These are phyloP conservation scores for Sebastes iracundus DNA, from an alignment of 2,797 vertebrate species.

Conservation along the genomic window DNA sequence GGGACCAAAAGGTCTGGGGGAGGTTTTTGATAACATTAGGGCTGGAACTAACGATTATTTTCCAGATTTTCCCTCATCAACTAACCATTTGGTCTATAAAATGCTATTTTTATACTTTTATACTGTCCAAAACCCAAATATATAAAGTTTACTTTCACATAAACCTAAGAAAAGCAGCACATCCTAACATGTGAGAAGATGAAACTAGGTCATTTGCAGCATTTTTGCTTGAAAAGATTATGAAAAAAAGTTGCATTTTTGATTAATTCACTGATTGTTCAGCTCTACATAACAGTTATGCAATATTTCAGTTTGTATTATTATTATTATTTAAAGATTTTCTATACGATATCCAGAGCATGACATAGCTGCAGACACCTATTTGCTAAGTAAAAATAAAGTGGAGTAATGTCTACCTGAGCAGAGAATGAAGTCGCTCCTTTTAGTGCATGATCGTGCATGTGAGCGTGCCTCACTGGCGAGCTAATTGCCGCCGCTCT, in stretches of 20 bases:
- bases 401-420: background rate
- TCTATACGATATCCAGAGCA: background rate
- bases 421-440: too few species aligned
- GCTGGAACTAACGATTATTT: background rate
- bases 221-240: too few species aligned
- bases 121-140: background rate
- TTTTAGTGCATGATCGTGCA: too few species aligned
- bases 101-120: too few species aligned
- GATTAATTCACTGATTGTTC: background rate
- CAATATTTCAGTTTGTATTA: background rate
- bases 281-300: too few species aligned
- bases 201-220: background rate
- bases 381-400: background rate
- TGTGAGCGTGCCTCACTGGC: too few species aligned
- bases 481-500: too few species aligned
- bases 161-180: background rate
- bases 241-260: background rate
- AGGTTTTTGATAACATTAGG: background rate
- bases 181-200: background rate
- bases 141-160: background rate
- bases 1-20: background rate
- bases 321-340: background rate
- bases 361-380: rapidly evolving
- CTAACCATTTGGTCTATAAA: background rate
- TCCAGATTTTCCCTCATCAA: background rate